Evolutionary conservation across 1,140 invertebrate species (phyloP), one percentile per base, ranked within the genome.

Genomic region (Drosophila grimshawi): DNA sequence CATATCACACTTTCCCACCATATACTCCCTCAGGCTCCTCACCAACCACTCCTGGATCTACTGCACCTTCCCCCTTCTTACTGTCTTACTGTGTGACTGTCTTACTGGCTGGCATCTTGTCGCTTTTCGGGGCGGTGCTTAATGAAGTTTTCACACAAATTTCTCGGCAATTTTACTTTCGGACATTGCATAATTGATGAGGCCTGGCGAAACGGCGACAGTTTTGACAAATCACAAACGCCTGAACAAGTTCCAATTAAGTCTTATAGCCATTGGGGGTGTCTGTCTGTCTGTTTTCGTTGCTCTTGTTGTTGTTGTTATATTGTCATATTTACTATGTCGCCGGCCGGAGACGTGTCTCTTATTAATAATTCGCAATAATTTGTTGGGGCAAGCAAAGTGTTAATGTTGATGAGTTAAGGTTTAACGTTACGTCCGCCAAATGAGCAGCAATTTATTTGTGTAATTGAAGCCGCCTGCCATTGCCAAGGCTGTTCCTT

Each of bases 131-230:
- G 35, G 32, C 35, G 56, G 7, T 57, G 56, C 64, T 66, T 83
- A 83, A 83, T 83, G 76, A 83, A 83, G 76, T 83, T 78, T 83
- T 68, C 76, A 61, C 56, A 70, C 57, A 67, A 67, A 82, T 68
- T 78, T 83, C 71, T 63, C 52, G 62, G 64, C 68, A 78, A 85
- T 75, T 85, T 80, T 51, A 77, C 65, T 72, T 72, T 73, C 68
- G 29, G 73, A 70, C 81, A 61, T 60, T 52, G 53, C 51, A 76
- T 86, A 79, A 86, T 86, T 86, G 76, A 79, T 81, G 75, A 79
- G 72, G 37, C 27, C 32, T 41, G 62, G 51, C 52, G 48, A 57
- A 61, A 43, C 60, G 70, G 60, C 52, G 75, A 78, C 82, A 81
- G 33, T 78, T 76, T 72, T 79, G 79, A 82, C 78, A 86, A 86